Base-by-base conservation (phyloP, 1,140 invertebrate genomes). In the Laupala kohalensis region DNA sequence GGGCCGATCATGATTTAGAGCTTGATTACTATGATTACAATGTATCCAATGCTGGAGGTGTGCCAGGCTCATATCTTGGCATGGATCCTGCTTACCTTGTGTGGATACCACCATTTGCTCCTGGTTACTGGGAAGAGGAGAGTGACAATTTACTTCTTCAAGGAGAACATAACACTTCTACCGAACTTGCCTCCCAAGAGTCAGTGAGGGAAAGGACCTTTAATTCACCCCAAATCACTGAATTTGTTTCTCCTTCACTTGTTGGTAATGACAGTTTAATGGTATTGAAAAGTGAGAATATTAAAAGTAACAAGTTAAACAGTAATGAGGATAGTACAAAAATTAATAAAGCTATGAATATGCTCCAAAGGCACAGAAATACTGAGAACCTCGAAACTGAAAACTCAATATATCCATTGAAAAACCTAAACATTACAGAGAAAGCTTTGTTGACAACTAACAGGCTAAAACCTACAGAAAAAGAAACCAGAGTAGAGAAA, bases 1-100 rank as follows among this genome's bases (percentile, higher is more conserved):
- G 85, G 25, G 89, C 90, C 64, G 89, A 90, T 63, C 83, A 84
- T 5, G 92, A 94, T 76, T 82, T 93, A 70, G 92, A 94, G 79
- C 82, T 94, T 62, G 92, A 94, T 77, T 94, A 94, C 77, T 94
- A 94, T 76, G 92, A 94, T 79, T 94, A 94, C 75, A 91, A 94
- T 79, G 87, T 90, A 66, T 89, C 88, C 73, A 86, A 86, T 79
- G 86, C 90, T 70, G 89, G 89, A 66, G 89, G 90, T 4, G 90
- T 88, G n/a, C 92, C 92, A 3, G 92, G 92, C 24, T 90, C 88
- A 0, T 91, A 91, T 76, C 80, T 92, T 70, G 91, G 91, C 4
- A 93, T 94, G 90, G 92, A 94, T 80, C 92, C 92, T 2, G 90
- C 91, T 0, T 92, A 92, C 78, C 81, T 93, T 67, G 88, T 94